These are phyloP conservation scores for Argynnis bischoffii DNA, from an alignment of 2,888 invertebrate genomes.

Conservation along the genomic window DNA sequence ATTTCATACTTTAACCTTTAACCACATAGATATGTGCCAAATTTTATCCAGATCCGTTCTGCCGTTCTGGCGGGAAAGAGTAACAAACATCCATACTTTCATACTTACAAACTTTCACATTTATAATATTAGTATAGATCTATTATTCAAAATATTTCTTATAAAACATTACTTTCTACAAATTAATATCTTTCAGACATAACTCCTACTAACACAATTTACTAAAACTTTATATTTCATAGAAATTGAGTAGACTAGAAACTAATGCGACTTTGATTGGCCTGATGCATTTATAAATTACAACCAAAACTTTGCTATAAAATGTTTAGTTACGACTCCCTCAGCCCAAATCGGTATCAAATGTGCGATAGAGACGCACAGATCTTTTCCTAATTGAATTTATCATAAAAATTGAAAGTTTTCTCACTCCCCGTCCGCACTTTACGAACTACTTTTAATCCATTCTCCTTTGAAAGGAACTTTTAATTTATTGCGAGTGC, in stretches of 20 bases:
- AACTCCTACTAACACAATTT: conserved; percentile 43
- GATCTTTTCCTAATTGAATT: conserved; percentile 72
- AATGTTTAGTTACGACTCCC: conserved; percentile 54
- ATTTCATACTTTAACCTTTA: too few relatives aligned
- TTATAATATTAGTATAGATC: too few relatives aligned
- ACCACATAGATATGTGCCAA: too few relatives aligned
- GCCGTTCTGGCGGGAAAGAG: too few relatives aligned
- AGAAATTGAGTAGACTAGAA: conserved; percentile 18
- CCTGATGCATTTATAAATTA: conserved; percentile 60
- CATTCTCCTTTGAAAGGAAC: conserved; percentile 76
- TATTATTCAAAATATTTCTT: too few relatives aligned
- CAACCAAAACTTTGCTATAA: conserved; percentile 57
- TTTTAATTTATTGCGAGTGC: conserved; percentile 81
- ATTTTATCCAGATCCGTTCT: too few relatives aligned
- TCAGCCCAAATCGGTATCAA: conserved; percentile 54
- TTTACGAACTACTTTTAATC: conserved; percentile 78
- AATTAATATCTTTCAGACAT: too few relatives aligned
- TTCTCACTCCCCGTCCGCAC: conserved; percentile 66
- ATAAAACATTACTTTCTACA: too few relatives aligned
- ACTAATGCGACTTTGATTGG: conserved; percentile 51
- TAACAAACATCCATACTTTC: too few relatives aligned
- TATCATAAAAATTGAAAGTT: conserved; percentile 82
- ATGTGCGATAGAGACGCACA: conserved; percentile 63
- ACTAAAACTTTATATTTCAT: conserved; percentile 37
- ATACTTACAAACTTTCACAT: too few relatives aligned